These are phyloP conservation scores for Phainopepla nitens DNA, from an alignment of 2,113 vertebrate genomes.

Conservation along the genomic window DNA sequence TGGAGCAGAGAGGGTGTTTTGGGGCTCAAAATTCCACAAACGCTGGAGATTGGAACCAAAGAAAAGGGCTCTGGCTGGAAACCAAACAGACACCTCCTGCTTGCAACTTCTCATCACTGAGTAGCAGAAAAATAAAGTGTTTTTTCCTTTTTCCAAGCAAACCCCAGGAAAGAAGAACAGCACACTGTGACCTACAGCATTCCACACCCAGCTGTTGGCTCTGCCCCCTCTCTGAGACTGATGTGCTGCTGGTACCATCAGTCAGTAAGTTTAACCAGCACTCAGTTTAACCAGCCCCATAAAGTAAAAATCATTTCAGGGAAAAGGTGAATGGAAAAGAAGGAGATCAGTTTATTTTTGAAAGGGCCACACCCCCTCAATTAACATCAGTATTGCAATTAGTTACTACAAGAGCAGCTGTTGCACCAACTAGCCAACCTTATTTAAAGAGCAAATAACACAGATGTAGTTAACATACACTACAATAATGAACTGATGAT, in stretches of 20 bases:
- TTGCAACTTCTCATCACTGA: not conserved
- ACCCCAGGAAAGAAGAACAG: not conserved
- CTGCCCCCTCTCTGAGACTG: not conserved
- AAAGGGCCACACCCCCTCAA: not conserved
- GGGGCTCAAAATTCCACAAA: not conserved
- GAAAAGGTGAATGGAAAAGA: not conserved
- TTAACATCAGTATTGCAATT: not conserved
- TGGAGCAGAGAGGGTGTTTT: not conserved
- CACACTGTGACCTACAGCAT: not conserved
- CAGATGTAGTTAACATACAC: not conserved
- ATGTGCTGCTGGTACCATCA: not conserved
- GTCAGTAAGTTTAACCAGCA: too few relatives aligned
- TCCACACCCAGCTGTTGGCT: not conserved
- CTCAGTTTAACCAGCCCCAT: not conserved
- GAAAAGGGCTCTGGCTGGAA: not conserved
- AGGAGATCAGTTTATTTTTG: not conserved
- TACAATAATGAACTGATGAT: not conserved
- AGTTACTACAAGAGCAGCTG: not conserved
- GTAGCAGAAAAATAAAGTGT: not conserved
- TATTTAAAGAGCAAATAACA: not conserved
- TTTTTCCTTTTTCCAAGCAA: not conserved
- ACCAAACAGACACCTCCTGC: not conserved
- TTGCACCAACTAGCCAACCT: not conserved
- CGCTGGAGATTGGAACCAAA: fast-evolving
- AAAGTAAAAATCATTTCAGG: not conserved